Conservation (phyloP, 2,113 vertebrate genomes). For the Zosterops japonicus region DNA sequence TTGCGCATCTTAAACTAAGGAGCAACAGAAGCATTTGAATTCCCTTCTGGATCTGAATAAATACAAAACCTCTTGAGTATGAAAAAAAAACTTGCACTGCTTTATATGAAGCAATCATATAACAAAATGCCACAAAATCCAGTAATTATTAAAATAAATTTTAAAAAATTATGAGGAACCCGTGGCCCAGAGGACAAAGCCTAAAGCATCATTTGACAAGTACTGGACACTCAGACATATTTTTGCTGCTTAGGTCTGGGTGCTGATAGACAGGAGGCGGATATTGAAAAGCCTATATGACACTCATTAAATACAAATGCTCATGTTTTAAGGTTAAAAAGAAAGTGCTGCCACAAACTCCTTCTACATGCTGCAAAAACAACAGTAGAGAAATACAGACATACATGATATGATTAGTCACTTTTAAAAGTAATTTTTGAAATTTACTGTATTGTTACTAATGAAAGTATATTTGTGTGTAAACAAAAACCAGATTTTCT, state of each 20-base stretch:
- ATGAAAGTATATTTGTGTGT: not conserved
- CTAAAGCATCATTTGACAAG: not conserved
- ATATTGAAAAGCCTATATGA: not conserved
- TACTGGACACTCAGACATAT: not conserved
- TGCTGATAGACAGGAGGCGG: accelerated
- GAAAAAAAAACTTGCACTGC: not conserved
- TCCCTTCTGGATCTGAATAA: not conserved
- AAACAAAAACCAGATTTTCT: not conserved
- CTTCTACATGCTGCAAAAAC: not conserved
- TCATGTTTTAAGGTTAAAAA: not conserved
- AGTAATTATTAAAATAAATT: not conserved
- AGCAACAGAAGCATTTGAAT: not conserved
- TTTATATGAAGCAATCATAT: not conserved
- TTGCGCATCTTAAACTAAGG: not conserved
- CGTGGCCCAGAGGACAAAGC: not conserved
- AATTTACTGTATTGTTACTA: not conserved
- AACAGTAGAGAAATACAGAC: not conserved
- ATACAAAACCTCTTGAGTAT: not conserved
- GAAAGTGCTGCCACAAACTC: not conserved
- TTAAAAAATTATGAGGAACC: not conserved
- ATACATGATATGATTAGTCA: not conserved
- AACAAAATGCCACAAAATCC: not conserved
- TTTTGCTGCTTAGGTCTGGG: not conserved
- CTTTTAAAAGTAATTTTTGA: not conserved
- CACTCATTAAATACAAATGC: not conserved